Evolutionary conservation across 2,888 invertebrate species (phyloP).

Genomic region (Cenopis cana): DNA sequence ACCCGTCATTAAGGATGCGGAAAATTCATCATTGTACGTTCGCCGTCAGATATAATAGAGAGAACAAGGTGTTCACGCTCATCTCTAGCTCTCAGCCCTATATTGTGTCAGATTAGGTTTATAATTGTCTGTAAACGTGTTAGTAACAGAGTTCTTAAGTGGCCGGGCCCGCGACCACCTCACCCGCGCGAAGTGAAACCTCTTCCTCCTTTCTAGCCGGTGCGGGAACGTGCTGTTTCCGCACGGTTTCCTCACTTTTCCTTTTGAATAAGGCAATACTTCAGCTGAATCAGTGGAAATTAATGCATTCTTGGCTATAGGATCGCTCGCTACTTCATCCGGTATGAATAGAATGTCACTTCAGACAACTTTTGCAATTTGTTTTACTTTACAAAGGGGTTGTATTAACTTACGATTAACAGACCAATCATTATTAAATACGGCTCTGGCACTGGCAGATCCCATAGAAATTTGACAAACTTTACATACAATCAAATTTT

Average conservation of each 20-base stretch:
- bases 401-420: too few species aligned
- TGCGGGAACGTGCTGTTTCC: constrained; percentile 6
- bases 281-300: neutral
- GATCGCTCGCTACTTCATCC: neutral
- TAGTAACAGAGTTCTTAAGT: neutral
- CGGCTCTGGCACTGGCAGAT: too few species aligned
- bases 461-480: too few species aligned
- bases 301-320: neutral
- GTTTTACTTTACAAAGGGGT: too few species aligned
- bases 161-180: neutral
- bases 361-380: too few species aligned
- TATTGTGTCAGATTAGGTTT: neutral
- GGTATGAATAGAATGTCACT: neutral
- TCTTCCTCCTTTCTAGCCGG: constrained; percentile 20
- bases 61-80: too few species aligned
- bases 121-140: neutral
- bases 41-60: too few species aligned
- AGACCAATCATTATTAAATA: too few species aligned
- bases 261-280: neutral
- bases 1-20: neutral
- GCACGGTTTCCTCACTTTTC: constrained; percentile 2
- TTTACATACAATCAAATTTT: too few species aligned
- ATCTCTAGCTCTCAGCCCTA: neutral
- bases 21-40: too few species aligned
- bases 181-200: constrained; percentile 5